phyloP scores from a whole-genome alignment of 2,888 invertebrate genomes.

The Maniola hyperantus region DNA sequence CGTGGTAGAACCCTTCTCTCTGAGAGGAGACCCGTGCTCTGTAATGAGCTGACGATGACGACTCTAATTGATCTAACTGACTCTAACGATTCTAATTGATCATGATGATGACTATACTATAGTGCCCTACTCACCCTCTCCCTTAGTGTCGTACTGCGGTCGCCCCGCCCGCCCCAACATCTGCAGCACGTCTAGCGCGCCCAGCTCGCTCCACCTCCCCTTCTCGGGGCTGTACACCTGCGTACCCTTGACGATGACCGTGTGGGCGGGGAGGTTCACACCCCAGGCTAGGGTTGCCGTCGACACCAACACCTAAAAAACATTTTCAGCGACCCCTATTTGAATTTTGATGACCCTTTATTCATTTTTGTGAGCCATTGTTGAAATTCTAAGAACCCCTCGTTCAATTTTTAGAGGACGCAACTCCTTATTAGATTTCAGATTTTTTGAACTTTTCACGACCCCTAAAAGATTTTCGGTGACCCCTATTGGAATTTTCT shows the following conservation, averaged over 20 bases:
- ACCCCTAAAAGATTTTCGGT: not conserved
- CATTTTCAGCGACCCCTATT: not conserved
- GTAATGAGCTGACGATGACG: no score
- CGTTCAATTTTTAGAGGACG: no score
- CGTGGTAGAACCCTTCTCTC: no score
- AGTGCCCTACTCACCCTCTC: constrained; percentile 85
- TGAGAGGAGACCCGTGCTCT: no score
- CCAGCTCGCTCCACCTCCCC: constrained; percentile 98
- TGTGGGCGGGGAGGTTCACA: constrained; percentile 99
- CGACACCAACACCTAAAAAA: constrained; percentile 91
- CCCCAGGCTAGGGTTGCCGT: constrained; percentile 99
- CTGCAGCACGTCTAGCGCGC: constrained; percentile 98
- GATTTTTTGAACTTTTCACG: not conserved
- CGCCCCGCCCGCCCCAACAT: constrained; percentile 99
- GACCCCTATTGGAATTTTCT: not conserved
- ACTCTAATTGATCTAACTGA: no score
- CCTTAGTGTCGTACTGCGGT: constrained; percentile 99
- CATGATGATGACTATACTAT: no score
- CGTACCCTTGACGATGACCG: constrained; percentile 97
- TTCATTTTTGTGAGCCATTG: not conserved
- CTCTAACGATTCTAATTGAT: no score
- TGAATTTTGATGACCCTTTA: not conserved
- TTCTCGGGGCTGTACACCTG: constrained; percentile 99
- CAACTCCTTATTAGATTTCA: no score
- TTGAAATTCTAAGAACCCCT: no score